Percentiles rank a stretch among this genome's conserved stretches.
Evolutionary conservation across 1,140 invertebrate species (phyloP).

Genomic region (Zeugodacus cucurbitae): DNA sequence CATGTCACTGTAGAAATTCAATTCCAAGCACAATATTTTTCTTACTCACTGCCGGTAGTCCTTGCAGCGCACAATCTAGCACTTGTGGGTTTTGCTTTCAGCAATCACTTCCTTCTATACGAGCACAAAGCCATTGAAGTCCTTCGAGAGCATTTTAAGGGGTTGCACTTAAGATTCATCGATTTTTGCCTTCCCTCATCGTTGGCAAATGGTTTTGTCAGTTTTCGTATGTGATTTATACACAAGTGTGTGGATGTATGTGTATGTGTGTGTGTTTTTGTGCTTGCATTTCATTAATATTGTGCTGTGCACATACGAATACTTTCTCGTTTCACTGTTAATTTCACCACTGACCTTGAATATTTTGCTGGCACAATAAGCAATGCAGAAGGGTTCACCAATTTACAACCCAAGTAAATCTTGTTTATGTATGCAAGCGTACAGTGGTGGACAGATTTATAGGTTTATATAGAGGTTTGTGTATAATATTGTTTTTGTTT

Average conservation of each 20-base stretch:
- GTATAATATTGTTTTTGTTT: background rate
- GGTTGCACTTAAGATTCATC: conserved; percentile 25
- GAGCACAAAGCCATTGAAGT: conserved; percentile 2
- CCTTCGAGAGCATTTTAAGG: background rate
- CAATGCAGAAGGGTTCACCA: background rate
- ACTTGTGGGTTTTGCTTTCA: background rate
- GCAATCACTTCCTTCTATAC: background rate
- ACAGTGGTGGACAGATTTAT: background rate
- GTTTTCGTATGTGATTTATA: background rate
- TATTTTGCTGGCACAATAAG: background rate
- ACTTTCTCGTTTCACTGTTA: background rate
- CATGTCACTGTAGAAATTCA: no score
- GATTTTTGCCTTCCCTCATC: background rate
- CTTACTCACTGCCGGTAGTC: background rate
- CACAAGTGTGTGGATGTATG: background rate
- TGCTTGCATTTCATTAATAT: background rate
- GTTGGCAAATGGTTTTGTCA: background rate
- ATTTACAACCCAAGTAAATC: background rate
- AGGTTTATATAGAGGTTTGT: background rate
- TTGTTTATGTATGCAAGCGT: background rate
- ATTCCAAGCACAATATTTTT: background rate
- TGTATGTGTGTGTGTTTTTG: background rate
- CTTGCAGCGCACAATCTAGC: background rate
- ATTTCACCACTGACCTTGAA: conserved; percentile 11
- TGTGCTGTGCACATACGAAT: background rate